Conservation (phyloP, 2,113 vertebrate species). For the Bubo bubo region DNA sequence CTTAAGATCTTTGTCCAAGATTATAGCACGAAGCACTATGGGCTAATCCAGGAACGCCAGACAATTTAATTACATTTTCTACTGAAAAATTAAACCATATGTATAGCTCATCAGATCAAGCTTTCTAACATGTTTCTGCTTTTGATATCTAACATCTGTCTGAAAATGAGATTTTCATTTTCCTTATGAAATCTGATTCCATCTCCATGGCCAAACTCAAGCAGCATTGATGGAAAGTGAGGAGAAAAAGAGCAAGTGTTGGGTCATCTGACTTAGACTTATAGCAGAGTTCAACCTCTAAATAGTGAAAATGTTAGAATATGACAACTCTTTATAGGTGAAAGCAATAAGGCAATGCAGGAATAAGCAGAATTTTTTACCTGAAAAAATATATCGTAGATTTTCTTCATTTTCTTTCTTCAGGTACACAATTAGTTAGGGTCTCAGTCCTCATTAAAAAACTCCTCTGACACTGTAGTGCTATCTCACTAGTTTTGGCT, state of each 20-base stretch:
- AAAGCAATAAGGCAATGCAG: not conserved
- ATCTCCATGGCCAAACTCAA: not conserved
- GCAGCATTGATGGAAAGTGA: not conserved
- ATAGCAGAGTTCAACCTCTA: not conserved
- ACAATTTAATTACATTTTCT: slow-evolving; percentile 22
- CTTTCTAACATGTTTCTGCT: not conserved
- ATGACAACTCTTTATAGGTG: not conserved
- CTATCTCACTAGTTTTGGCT: not conserved
- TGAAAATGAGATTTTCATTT: not conserved
- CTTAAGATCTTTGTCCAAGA: not conserved
- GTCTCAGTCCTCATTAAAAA: not conserved
- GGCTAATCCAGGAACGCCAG: not conserved
- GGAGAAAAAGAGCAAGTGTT: not conserved
- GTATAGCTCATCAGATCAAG: slow-evolving; percentile 2
- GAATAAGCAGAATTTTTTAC: not conserved
- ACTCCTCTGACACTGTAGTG: not conserved
- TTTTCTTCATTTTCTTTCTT: not conserved
- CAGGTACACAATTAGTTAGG: not conserved
- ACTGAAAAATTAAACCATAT: slow-evolving; percentile 30
- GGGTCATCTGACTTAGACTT: not conserved
- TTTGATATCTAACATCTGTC: slow-evolving; percentile 26
- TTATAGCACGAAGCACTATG: not conserved
- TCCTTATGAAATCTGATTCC: slow-evolving; percentile 2
- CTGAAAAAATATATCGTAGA: not conserved
- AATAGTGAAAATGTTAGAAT: not conserved